Evolutionary conservation across 2,113 vertebrate genomes (phyloP).

Genomic region (Picathartes gymnocephalus): DNA sequence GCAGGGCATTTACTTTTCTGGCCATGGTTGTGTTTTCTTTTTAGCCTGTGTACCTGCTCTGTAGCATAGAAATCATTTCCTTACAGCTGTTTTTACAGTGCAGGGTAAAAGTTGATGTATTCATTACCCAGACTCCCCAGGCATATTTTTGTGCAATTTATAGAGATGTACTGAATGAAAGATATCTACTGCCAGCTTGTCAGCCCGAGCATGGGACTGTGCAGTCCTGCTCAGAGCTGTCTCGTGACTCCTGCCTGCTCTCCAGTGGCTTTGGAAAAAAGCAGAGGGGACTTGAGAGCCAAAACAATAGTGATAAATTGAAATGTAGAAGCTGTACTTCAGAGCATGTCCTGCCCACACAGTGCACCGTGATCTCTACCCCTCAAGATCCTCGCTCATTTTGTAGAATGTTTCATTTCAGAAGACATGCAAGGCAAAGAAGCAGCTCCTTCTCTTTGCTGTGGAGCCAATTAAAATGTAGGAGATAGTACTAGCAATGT

Average conservation of each 20-base stretch:
- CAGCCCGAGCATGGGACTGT: not conserved
- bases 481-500: not conserved
- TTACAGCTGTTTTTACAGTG: slow-evolving; percentile 12
- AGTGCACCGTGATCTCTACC: not conserved
- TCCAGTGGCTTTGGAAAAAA: slow-evolving; percentile 1
- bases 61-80: not conserved
- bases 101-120: slow-evolving; percentile 30
- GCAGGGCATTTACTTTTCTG: slow-evolving; percentile 13
- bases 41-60: not conserved
- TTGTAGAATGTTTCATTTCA: not conserved
- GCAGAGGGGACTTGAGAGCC: not conserved
- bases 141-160: slow-evolving; percentile 22
- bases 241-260: not conserved
- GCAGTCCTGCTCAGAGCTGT: not conserved
- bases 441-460: not conserved
- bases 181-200: slow-evolving; percentile 14
- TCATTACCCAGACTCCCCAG: slow-evolving; percentile 3
- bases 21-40: slow-evolving; percentile 29
- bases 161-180: slow-evolving; percentile 20
- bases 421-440: not conserved
- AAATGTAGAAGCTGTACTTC: not conserved
- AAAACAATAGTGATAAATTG: slow-evolving; percentile 3
- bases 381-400: not conserved
- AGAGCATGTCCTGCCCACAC: not conserved
- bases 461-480: slow-evolving; percentile 46